Evolutionary conservation across 2,888 invertebrate genomes (phyloP), one percentile per base, ranked within the genome.

Genomic region (Silvanus unidentatus): DNA sequence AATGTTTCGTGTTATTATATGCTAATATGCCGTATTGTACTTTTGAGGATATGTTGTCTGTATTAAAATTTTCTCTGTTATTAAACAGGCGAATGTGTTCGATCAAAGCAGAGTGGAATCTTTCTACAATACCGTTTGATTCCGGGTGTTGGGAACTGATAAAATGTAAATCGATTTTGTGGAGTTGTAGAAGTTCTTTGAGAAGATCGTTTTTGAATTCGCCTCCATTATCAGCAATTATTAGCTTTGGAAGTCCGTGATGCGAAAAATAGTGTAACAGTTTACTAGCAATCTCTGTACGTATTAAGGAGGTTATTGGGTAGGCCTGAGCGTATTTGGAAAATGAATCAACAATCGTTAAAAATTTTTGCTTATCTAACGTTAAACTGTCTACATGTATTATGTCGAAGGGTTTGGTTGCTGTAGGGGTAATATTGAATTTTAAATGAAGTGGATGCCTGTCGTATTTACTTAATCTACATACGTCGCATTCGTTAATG

Each of bases 281-380:
- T 12, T 44, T 54, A 22, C 48, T 49, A 3, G 40, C 40, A 4
- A 37, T 48, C 46, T 55, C 50, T 8, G 50, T 39, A 10, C 48
- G 39, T 29, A 40, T 44, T 30, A 39, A 12, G 1, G 40, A 44
- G 12, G 16, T 39, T 15, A 55, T 16, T 8, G 43, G 35, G n/a
- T 51, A 50, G 1, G 53, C 52, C 43, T 52, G 45, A 11, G 44
- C 46, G 32, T 51, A 48, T 50, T 53, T 55, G n/a, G 55, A 53
- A 29, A 54, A 53, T 15, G 47, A 40, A 37, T 58, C 56, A 15
- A 52, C 44, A 8, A 56, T 51, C 2, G 53, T 56, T 13, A 53
- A 32, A 35, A 54, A 54, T 10, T 48, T 43, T 30, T 35, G 30
- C 8, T 40, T 47, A 12, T 47, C 38, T 12, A 40, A 11, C 16